Evolutionary conservation across 2,888 invertebrate genomes (phyloP), one percentile per base, ranked within the genome.

Genomic region (Crepidodera aurea): DNA sequence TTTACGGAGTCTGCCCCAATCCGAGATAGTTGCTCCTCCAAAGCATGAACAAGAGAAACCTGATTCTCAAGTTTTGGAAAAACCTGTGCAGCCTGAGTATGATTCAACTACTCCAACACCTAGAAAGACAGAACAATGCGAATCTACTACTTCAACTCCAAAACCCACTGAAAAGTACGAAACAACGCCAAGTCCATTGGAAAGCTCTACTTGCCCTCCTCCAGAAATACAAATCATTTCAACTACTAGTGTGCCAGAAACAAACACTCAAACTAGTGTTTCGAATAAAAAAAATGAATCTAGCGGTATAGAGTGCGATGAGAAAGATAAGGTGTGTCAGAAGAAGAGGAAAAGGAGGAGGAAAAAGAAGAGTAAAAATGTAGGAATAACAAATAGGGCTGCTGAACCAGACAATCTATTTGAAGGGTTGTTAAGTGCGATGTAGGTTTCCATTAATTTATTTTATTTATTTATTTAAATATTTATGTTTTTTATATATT

Each of bases 361-460:
- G 48, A 37, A 54, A n/a, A 37, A 57, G 34, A 53, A 55, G 32
- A 39, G 15, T 3, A 22, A 48, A 48, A 39, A 50, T 12, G 22
- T 6, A 50, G 39, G 19, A 29, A 34, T 25, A 34, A 22, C 13
- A 1, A 53, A 39, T 25, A 37, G 53, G 3, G 22, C 8, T 3
- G 53, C 25, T 10, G 22, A 29, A 7, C 37, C 12, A 6, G 34
- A 54, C 27, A 37, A 44, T 34, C 46, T 51, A 12, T 18, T 60
- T 16, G 60, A 54, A 12, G 54, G 54, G 3, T 34, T 60, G 3
- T 15, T 60, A 6, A 60, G 60, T 29, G 57, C 42, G n/a, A 51
- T 57, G 37, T 57, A 57, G 16, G 29, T 27, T 48, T 27, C n/a
- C n/a, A 16, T 2, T 22, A 22, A 22, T 13, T 22, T 25, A 22